A percentile compares a stretch with the other conserved stretches of the same genome.
Conservation (phyloP, 1,140 invertebrate genomes). For the Microplitis mediator region DNA sequence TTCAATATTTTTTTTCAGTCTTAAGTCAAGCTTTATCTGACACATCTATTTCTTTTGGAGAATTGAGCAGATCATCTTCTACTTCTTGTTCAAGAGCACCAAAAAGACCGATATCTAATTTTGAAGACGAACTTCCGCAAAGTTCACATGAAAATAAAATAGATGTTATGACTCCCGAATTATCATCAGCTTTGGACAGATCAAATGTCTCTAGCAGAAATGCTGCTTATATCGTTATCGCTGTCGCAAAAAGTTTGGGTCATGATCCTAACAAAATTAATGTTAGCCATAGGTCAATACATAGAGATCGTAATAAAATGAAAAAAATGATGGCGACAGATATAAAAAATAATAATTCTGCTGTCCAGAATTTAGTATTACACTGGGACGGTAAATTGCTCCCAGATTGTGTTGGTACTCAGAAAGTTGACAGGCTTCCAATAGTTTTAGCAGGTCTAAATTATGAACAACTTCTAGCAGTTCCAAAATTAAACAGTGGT, state of each 20-base stretch:
- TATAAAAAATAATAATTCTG: background rate
- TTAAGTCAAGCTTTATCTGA: background rate
- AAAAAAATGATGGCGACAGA: conserved; percentile 6
- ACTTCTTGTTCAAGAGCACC: background rate
- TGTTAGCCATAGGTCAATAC: conserved; percentile 7
- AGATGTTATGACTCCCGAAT: background rate
- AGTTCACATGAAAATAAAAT: background rate
- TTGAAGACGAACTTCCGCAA: background rate
- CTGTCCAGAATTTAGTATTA: background rate
- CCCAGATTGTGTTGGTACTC: background rate
- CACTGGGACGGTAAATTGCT: conserved; percentile 21
- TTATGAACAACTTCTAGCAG: conserved; percentile 19
- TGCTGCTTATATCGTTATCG: conserved; percentile 2
- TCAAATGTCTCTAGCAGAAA: conserved; percentile 9
- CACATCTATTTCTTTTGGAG: background rate
- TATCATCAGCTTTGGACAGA: conserved; percentile 15
- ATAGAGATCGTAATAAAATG: background rate
- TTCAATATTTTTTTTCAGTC: background rate
- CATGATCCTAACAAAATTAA: conserved; percentile 11
- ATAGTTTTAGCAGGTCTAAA: conserved; percentile 2
- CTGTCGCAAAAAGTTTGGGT: background rate
- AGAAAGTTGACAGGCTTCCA: conserved; percentile 18
- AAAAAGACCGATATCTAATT: background rate
- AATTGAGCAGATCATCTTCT: background rate
- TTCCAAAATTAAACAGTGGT: conserved; percentile 12